Evolutionary conservation across 1,140 invertebrate genomes (phyloP), one percentile per base, ranked within the genome.

Genomic region (Neodiprion virginianus): DNA sequence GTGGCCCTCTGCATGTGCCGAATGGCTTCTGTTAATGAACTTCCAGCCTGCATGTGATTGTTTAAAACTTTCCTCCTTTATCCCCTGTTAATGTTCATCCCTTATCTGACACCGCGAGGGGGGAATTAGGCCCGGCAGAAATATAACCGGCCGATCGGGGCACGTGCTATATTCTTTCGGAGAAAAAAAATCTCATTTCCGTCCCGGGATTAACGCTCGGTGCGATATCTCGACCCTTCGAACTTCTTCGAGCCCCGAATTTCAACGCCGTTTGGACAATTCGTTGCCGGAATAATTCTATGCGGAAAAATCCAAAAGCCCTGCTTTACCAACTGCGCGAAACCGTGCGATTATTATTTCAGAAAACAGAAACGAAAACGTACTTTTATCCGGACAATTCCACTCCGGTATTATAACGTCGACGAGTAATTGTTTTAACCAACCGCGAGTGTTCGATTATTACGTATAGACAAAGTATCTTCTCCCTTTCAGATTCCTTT

Each of bases 21-120:
- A 17, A 70, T 14, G 53, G 69, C 11, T 12, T 65, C 49, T 53
- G 5, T 40, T 69, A 69, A 69, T 69, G 67, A 23, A 67, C 40
- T 14, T 40, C 70, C 72, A 67, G n/a, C 72, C 72, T 61, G 47
- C 61, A 70, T 75, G 73, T 49, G 75, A 75, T 71, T 17, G 67
- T 79, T 79, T 76, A 66, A 75, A 79, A 79, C 72, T 77, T 75
- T 61, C 69, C 67, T 28, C 49, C 17, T 65, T 47, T 47, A 66
- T 69, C 73, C 73, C 49, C 23, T 17, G 70, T 74, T 75, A 72
- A 77, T 77, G 72, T 74, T 23, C 61, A 66, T 73, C 53, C 53
- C 53, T 61, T 61, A 61, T 61, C 48, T 14, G 40, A 17, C 40
- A 69, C n/a, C 28, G 28, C 49, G 65, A 71, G 75, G 17, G 69